Percentiles rank a stretch among this genome's conserved stretches.
phyloP scores from a whole-genome alignment of 37 sponge, comb jelly and placozoan genomes.

The Halisarca cf. caerulea region DNA sequence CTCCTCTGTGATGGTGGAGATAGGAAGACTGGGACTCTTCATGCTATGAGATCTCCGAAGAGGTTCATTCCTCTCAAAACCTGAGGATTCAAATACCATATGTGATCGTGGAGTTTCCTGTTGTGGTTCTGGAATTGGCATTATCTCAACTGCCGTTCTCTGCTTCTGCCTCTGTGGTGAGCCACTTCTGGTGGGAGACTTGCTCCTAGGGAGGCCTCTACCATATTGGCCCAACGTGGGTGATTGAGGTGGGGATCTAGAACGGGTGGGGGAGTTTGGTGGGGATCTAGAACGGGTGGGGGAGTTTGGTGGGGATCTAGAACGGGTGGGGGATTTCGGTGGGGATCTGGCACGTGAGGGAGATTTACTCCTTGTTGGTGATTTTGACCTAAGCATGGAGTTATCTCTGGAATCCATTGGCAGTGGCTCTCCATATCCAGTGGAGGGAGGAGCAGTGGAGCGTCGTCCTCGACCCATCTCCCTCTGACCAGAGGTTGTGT shows the following conservation, averaged over 20 bases:
- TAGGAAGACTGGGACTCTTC: neutral
- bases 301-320: neutral
- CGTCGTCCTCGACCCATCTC: neutral
- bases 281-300: neutral
- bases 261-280: neutral
- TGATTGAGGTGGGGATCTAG: neutral
- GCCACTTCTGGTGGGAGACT: neutral
- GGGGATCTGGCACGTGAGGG: neutral
- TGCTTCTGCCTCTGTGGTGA: neutral
- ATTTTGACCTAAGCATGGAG: neutral
- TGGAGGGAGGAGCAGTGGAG: neutral
- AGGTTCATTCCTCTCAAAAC: neutral
- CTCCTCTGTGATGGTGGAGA: slow-evolving; percentile 8
- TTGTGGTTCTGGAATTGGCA: neutral
- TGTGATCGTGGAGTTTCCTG: neutral
- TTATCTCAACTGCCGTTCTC: neutral
- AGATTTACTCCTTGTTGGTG: neutral
- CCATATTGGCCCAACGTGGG: neutral
- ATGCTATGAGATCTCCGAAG: neutral
- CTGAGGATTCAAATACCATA: neutral
- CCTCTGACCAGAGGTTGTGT: neutral
- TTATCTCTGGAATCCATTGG: neutral
- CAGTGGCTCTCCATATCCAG: neutral
- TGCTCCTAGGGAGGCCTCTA: neutral
- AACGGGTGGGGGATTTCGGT: neutral